Base-by-base conservation (phyloP, 1,140 invertebrate genomes). In the Triops longicaudatus region DNA sequence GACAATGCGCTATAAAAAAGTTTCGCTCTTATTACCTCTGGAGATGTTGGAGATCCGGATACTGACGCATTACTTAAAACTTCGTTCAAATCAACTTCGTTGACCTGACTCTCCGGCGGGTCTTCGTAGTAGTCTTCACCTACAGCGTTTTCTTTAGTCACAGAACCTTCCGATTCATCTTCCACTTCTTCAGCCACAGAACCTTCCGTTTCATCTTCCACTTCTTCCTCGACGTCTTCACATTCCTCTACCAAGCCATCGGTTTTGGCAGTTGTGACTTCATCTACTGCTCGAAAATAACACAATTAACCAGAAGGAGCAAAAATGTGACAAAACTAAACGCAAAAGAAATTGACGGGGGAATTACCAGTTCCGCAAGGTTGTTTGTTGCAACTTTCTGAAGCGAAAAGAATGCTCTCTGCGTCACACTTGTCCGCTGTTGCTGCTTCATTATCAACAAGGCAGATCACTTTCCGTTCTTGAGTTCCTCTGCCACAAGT, bases 401-500 rank as follows among this genome's bases (percentile, higher is more conserved):
- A 87, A 0, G 86, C 81, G 41, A 90, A 90, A 76, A 90, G 88
- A 28, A 93, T 89, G 31, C 84, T 85, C 11, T 87, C 85, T 9
- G 85, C 82, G 81, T 90, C 88, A 80, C 95, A 97, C 72, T 90
- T 87, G 0, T 77, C 81, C 0, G 83, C 77, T 71, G 86, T 80
- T 1, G 89, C 88, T 11, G 88, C 88, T 71, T 86, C 85, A 41
- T 91, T 89, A 76, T 92, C 91, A 71, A 88, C 86, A 73, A 97
- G 83, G 81, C 95, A 98, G 77, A 96, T 84, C 0, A 95, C 89
- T 81, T 91, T 89, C 10, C 94, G 87, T 1, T 83, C 85, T 81
- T 89, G 90, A 73, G 88, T 87, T 11, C 95, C 95, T 11, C 93
- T 92, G 2, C 92, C 94, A 81, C 95, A 97, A 41, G 87, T 82